These are phyloP conservation scores for Paedocypris sp. DNA, from an alignment of 2,113 vertebrate species.

Conservation along the genomic window DNA sequence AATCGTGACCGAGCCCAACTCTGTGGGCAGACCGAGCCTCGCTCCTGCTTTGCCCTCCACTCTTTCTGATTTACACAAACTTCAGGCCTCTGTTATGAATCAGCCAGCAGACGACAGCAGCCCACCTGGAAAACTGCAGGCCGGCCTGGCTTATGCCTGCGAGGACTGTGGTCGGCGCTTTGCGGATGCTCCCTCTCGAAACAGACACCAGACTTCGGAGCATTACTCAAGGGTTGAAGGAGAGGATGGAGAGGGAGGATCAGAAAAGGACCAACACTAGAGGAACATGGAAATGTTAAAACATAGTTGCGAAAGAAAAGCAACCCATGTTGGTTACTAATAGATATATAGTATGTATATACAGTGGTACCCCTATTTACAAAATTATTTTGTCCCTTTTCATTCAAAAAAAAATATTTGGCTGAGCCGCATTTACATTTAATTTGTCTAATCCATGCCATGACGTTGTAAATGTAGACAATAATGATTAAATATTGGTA, in stretches of 20 bases:
- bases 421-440: too few relatives aligned
- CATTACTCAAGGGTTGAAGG: constrained; percentile 51
- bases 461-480: too few relatives aligned
- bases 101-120: background rate
- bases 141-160: constrained; percentile 49
- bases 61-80: background rate
- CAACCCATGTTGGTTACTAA: too few relatives aligned
- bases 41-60: background rate
- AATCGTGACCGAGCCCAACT: constrained; percentile 38
- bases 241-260: constrained; percentile 22
- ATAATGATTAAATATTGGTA: too few relatives aligned
- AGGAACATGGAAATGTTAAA: background rate
- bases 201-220: constrained; percentile 57
- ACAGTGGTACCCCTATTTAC: too few relatives aligned
- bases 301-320: too few relatives aligned
- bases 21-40: constrained; percentile 30
- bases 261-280: constrained; percentile 2
- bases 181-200: constrained; percentile 59
- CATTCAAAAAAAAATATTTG: too few relatives aligned
- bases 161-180: constrained; percentile 65
- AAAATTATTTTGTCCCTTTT: too few relatives aligned
- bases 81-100: background rate
- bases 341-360: too few relatives aligned
- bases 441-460: too few relatives aligned
- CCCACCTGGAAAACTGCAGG: background rate